These are phyloP conservation scores for Hymenochirus boettgeri DNA, from an alignment of 2,113 vertebrate genomes.

Conservation along the genomic window DNA sequence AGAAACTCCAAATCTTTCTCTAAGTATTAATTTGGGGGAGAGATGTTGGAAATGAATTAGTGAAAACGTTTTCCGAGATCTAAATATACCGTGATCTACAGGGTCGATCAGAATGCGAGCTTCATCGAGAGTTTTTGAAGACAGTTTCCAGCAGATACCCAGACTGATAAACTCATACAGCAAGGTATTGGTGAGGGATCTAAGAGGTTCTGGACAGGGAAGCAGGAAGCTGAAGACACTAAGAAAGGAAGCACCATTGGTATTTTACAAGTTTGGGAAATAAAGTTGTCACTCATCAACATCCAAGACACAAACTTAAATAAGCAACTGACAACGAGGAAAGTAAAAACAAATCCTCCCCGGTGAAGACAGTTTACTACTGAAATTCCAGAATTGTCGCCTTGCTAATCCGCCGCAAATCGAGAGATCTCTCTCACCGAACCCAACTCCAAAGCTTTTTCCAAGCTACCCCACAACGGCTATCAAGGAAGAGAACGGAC, in stretches of 20 bases:
- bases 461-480: conserved; percentile 71
- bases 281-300: conserved; percentile 26
- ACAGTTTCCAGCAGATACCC: conserved; percentile 88
- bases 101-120: too few species aligned
- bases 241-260: not conserved
- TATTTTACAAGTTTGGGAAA: conserved; percentile 29
- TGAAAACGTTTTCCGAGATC: too few species aligned
- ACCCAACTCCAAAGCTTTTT: conserved; percentile 85
- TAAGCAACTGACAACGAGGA: conserved; percentile 29
- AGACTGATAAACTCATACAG: conserved; percentile 81
- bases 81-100: too few species aligned
- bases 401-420: conserved; percentile 31
- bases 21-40: too few species aligned
- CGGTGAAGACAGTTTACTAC: conserved; percentile 19
- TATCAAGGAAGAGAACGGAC: conserved; percentile 43
- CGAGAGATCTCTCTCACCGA: conserved; percentile 78
- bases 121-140: conserved; percentile 69
- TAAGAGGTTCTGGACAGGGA: conserved; percentile 37
- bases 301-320: conserved; percentile 22
- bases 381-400: conserved; percentile 39
- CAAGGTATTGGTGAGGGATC: conserved; percentile 56
- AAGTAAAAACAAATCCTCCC: not conserved
- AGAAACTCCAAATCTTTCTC: too few species aligned
- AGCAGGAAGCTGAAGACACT: not conserved
- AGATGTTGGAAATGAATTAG: too few species aligned